Percentiles rank a stretch among this genome's conserved stretches.
These are phyloP conservation scores for Megalonaias nervosa DNA, from an alignment of 1,140 invertebrate genomes.

Conservation along the genomic window DNA sequence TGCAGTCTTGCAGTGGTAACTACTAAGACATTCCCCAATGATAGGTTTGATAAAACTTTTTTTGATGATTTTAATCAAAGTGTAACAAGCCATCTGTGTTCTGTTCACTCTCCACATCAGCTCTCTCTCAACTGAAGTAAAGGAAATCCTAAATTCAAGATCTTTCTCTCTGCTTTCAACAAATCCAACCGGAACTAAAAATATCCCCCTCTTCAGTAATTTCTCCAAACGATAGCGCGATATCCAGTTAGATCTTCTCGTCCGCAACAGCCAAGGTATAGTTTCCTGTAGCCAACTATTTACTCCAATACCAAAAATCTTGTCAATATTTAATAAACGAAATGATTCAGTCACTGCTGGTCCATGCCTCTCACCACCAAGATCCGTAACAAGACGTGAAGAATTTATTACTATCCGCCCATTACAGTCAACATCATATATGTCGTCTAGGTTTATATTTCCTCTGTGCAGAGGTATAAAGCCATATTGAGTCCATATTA, in stretches of 20 bases:
- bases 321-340: too few species aligned
- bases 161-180: neutral
- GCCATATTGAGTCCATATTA: too few species aligned
- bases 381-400: neutral
- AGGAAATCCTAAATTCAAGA: conserved; percentile 20
- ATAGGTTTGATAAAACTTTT: conserved; percentile 6
- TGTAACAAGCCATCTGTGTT: conserved; percentile 16
- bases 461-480: too few species aligned
- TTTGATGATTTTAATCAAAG: conserved; percentile 16
- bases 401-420: neutral
- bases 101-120: conserved; percentile 14
- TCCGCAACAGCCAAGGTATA: conserved; percentile 1
- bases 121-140: conserved; percentile 18
- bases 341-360: neutral
- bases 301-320: conserved; percentile 4
- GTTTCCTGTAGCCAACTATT: neutral
- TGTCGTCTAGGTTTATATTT: too few species aligned
- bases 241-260: neutral
- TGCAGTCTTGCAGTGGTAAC: conserved; percentile 15
- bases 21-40: neutral
- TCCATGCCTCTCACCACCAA: conserved; percentile 3
- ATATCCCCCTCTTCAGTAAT: neutral
- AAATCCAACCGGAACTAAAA: conserved; percentile 16
- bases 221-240: neutral
- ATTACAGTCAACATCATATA: neutral